phyloP scores from a whole-genome alignment of 1,140 invertebrate genomes.

The Oreohelix idahoensis region DNA sequence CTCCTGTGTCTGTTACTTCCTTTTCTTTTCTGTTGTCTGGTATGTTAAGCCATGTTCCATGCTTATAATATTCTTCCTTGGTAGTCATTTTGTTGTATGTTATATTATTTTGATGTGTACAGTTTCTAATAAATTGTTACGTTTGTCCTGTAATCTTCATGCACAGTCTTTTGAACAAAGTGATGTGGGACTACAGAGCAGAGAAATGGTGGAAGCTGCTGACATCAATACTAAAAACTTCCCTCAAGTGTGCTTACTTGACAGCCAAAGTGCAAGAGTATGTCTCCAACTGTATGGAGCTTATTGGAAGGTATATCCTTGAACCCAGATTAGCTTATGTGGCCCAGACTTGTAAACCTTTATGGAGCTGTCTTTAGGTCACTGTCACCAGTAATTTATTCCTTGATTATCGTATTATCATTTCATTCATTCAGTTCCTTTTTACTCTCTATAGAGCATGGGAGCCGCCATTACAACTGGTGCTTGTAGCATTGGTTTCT shows the following conservation, averaged over 20 bases:
- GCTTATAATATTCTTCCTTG: background rate
- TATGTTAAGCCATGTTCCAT: too few species aligned
- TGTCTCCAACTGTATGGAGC: slow-evolving; percentile 86
- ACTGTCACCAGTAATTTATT: too few species aligned
- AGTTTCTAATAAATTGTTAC: background rate
- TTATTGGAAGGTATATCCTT: slow-evolving; percentile 76
- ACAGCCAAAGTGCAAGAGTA: slow-evolving; percentile 91
- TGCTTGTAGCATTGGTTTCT: too few species aligned
- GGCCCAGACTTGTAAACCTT: too few species aligned
- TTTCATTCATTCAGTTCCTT: too few species aligned
- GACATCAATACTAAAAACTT: slow-evolving; percentile 85
- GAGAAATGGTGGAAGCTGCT: slow-evolving; percentile 91
- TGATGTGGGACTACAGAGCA: slow-evolving; percentile 91
- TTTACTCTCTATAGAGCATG: too few species aligned
- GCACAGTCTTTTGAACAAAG: slow-evolving; percentile 84
- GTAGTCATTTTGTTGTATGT: background rate
- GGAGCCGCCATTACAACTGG: too few species aligned
- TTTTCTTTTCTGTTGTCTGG: too few species aligned
- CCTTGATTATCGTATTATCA: too few species aligned
- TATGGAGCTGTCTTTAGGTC: too few species aligned
- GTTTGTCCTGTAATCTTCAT: background rate
- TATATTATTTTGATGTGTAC: slow-evolving; percentile 1
- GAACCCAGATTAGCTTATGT: background rate
- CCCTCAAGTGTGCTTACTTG: slow-evolving; percentile 88
- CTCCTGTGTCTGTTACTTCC: too few species aligned